Evolutionary conservation across 2,888 invertebrate genomes (phyloP).

Genomic region (Panopea generosa): DNA sequence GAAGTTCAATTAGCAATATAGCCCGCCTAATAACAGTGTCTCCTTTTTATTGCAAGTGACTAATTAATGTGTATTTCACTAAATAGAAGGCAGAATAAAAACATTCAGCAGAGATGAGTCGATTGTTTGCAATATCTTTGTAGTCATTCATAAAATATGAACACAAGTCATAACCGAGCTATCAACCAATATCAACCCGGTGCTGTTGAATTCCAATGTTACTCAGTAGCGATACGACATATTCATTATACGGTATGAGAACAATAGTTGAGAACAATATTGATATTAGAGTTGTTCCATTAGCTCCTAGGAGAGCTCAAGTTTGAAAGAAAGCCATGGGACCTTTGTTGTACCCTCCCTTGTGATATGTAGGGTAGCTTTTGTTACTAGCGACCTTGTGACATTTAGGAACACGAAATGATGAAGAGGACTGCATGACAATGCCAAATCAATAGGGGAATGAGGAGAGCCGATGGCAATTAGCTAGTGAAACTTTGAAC

Average conservation of each 20-base stretch:
- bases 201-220: neutral
- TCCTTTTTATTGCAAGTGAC: too few species aligned
- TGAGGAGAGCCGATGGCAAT: too few species aligned
- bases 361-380: slow-evolving; percentile 4
- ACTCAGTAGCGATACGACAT: neutral
- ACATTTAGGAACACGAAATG: slow-evolving; percentile 22
- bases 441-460: too few species aligned
- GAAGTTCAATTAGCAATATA: too few species aligned
- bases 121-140: slow-evolving; percentile 11
- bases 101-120: neutral
- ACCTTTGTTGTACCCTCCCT: slow-evolving; percentile 36
- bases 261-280: slow-evolving; percentile 9
- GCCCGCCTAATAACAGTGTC: too few species aligned
- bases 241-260: neutral
- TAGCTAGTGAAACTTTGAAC: too few species aligned
- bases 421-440: too few species aligned
- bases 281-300: slow-evolving; percentile 9
- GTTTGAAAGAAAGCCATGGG: slow-evolving; percentile 18
- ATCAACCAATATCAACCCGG: slow-evolving; percentile 2
- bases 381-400: slow-evolving; percentile 43
- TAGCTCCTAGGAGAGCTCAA: slow-evolving; percentile 9
- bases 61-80: too few species aligned
- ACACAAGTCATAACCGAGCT: neutral
- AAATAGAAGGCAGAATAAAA: too few species aligned
- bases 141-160: neutral